phyloP scores from a whole-genome alignment of 1,140 invertebrate genomes.

The Zaprionus africanus region DNA sequence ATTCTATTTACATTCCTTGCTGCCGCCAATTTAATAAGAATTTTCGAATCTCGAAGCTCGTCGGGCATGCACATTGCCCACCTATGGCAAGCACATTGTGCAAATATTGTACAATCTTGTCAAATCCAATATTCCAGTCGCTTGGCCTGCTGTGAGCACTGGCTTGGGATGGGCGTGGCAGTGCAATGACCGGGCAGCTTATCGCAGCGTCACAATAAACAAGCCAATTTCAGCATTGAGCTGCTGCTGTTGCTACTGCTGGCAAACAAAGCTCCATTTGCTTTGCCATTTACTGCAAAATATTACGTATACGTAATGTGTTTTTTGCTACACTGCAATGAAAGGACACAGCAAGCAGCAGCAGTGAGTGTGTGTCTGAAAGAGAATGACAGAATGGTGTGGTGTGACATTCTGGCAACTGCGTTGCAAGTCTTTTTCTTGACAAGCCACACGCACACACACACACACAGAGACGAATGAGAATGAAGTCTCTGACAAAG shows the following conservation, averaged over 20 bases:
- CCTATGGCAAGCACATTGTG: background rate
- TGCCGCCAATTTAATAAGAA: background rate
- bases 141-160: conserved; percentile 9
- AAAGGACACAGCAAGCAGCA: conserved; percentile 12
- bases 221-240: conserved; percentile 55
- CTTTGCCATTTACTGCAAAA: conserved; percentile 57
- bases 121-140: conserved; percentile 6
- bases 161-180: conserved; percentile 12
- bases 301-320: conserved; percentile 64
- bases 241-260: conserved; percentile 9
- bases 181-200: conserved; percentile 56
- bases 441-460: conserved; percentile 18
- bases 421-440: conserved; percentile 44
- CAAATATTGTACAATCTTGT: background rate
- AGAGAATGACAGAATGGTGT: conserved; percentile 40
- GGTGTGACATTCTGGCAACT: conserved; percentile 50
- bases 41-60: background rate
- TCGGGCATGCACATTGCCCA: background rate
- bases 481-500: conserved; percentile 27
- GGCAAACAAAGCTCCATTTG: conserved; percentile 74
- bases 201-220: conserved; percentile 66
- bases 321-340: conserved; percentile 34
- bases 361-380: background rate
- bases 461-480: conserved; percentile 6
- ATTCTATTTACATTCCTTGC: background rate